Base-by-base conservation (phyloP, 1,140 invertebrate genomes). In the Callitettix versicolor region DNA sequence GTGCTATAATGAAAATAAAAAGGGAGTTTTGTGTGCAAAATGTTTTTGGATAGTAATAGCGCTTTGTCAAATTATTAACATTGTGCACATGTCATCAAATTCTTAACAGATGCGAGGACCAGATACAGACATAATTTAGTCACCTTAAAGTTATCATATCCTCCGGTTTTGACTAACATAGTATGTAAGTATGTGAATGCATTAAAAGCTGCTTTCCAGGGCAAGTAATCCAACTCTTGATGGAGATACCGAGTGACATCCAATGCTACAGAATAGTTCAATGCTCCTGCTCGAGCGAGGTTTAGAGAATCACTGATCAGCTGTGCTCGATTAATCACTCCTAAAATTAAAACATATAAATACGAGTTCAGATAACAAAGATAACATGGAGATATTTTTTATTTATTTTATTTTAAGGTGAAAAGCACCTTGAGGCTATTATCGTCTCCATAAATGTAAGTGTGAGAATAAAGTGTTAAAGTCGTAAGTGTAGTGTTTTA, bases 301-400 rank as follows among this genome's bases (percentile, higher is more conserved):
- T 88, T 89, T 62, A 94, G 75, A 0, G 87, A 82, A 68, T 95
- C 92, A 63, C 95, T 88, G 0, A 95, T 73, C 3, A 95, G 72
- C 67, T 95, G 91, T 0, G 90, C 91, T 58, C 91, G 70, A 67
- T 95, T 95, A 21, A 85, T 79, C 0, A 80, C 74, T 40, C 82
- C 76, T 42, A 93, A 17, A 42, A 40, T 14, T 14, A 17, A 41
- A 41, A 41, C 14, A 20, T 41, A 20, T 4, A 9, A 36, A 36
- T 36, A 9, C 34, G n/a, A 36, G n/a, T n/a, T 36, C n/a, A 36
- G 9, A 36, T 36, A 36, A 9, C 9, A 36, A 9, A 9, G 9
- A 9, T 9, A 9, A 36, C 34, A 36, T 9, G 34, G n/a, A 36
- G 34, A 9, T 36, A 36, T n/a, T 9, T n/a, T 36, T 36, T 36